A percentile compares a stretch with the other conserved stretches of the same genome.
These are phyloP conservation scores for Zosterops lateralis DNA, from an alignment of 2,113 vertebrate genomes.

Conservation along the genomic window DNA sequence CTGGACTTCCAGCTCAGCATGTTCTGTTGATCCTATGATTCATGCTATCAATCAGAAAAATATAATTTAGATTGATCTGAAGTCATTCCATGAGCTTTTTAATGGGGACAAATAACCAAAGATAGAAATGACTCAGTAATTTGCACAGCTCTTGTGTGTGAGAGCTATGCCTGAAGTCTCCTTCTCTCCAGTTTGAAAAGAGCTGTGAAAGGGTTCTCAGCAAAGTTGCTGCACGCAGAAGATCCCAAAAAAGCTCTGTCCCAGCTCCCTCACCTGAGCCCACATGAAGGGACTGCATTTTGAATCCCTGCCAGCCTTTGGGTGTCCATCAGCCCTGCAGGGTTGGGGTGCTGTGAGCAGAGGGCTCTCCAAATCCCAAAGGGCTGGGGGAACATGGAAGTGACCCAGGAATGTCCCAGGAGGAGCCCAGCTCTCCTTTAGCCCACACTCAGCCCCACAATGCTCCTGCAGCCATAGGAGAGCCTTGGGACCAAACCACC, in stretches of 20 bases:
- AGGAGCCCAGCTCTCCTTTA: neutral
- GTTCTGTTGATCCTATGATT: neutral
- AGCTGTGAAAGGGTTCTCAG: neutral
- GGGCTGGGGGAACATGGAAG: rapidly evolving
- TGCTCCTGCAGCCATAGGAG: neutral
- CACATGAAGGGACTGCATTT: neutral
- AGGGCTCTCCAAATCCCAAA: neutral
- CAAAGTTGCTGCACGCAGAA: neutral
- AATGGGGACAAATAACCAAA: neutral
- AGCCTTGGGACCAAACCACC: neutral
- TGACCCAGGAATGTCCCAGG: neutral
- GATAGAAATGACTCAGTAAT: neutral
- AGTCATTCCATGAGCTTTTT: neutral
- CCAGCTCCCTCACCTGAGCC: neutral
- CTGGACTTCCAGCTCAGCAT: neutral
- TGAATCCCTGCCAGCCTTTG: neutral
- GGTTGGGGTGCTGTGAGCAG: neutral
- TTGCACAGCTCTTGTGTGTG: neutral
- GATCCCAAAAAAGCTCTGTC: neutral
- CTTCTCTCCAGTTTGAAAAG: neutral
- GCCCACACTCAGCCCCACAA: neutral
- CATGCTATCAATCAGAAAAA: neutral
- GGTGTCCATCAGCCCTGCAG: neutral
- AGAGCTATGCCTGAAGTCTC: neutral
- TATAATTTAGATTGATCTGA: neutral